A percentile compares a stretch with the other conserved stretches of the same genome.
phyloP scores from a whole-genome alignment of 2,888 invertebrate genomes.

The Sclerodermus sp. region DNA sequence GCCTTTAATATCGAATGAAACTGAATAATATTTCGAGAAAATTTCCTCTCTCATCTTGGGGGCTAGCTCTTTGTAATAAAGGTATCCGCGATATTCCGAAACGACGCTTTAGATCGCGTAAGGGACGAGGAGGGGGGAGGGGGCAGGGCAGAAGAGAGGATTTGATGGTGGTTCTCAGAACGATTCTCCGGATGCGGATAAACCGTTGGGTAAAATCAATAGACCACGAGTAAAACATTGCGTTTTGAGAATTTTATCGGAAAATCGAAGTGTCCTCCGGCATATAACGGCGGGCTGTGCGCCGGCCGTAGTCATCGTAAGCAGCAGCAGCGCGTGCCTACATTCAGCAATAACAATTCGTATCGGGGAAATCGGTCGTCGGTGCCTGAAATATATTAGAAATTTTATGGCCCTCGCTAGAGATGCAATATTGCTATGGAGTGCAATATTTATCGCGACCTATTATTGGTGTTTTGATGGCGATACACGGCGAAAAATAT shows the following conservation, averaged over 20 bases:
- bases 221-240: constrained; percentile 3
- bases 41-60: too few species aligned
- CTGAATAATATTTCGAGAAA: too few species aligned
- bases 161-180: too few species aligned
- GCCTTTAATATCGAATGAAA: too few species aligned
- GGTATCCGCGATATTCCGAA: too few species aligned
- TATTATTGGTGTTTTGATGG: not conserved
- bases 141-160: too few species aligned
- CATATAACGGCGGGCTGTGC: not conserved
- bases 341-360: constrained; percentile 9
- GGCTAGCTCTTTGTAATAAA: too few species aligned
- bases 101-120: too few species aligned
- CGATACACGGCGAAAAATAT: too few species aligned
- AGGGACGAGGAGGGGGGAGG: too few species aligned
- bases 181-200: too few species aligned
- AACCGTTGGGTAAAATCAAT: not conserved
- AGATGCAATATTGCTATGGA: constrained; percentile 3
- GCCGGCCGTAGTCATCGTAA: not conserved
- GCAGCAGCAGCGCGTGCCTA: not conserved
- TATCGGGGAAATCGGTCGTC: constrained; percentile 8
- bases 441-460: constrained; percentile 4
- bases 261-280: constrained; percentile 9
- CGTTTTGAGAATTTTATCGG: constrained; percentile 10
- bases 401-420: constrained; percentile 6
- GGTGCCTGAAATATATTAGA: constrained; percentile 11